These are phyloP conservation scores for Nothobranchius kuhntae DNA, from an alignment of 2,113 vertebrate species.

Conservation along the genomic window DNA sequence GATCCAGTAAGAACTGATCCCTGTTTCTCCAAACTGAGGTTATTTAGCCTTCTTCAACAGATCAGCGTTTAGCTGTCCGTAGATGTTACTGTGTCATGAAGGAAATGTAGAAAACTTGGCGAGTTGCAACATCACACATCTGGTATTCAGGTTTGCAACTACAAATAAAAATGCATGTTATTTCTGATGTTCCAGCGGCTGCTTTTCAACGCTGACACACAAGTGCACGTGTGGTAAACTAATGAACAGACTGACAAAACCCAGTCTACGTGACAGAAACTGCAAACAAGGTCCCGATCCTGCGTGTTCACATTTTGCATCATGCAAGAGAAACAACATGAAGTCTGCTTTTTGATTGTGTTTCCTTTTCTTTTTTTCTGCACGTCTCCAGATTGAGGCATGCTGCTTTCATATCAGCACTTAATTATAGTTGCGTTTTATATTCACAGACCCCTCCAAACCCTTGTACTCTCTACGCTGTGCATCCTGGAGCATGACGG, in stretches of 20 bases:
- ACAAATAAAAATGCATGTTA: not conserved
- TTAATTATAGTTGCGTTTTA: constrained; percentile 53
- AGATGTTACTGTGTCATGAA: too few species aligned
- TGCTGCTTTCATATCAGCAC: constrained; percentile 29
- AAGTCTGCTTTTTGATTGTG: constrained; percentile 16
- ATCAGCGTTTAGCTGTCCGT: too few species aligned
- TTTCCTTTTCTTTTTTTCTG: not conserved
- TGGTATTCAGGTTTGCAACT: not conserved
- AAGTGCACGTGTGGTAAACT: not conserved
- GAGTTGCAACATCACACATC: not conserved
- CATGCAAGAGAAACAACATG: constrained; percentile 9
- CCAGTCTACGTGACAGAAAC: not conserved
- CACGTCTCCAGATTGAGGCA: constrained; percentile 9
- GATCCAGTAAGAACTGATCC: too few species aligned
- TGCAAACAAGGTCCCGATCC: constrained; percentile 13
- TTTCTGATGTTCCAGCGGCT: not conserved
- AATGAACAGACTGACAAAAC: constrained; percentile 10
- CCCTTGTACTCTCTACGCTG: constrained; percentile 36
- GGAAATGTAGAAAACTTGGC: not conserved
- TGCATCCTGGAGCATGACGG: constrained; percentile 60
- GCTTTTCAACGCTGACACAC: not conserved
- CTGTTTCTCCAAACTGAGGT: too few species aligned
- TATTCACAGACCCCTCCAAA: constrained; percentile 30
- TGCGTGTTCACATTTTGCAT: constrained; percentile 1
- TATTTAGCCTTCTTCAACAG: too few species aligned